These are phyloP conservation scores for Dorcus hopei DNA, from an alignment of 2,888 invertebrate species.

Conservation along the genomic window DNA sequence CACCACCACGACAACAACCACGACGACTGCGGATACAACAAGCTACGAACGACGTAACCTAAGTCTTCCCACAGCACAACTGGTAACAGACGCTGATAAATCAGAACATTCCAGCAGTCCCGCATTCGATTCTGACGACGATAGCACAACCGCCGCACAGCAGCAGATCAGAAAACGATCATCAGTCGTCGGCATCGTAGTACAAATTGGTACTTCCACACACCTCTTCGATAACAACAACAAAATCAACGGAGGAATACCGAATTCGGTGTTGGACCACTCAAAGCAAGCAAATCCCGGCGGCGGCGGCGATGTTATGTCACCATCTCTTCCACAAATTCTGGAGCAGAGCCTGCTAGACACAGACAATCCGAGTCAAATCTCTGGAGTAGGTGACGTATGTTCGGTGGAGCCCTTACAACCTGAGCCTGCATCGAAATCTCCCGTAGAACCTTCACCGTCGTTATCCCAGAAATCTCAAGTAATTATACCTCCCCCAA, in stretches of 20 bases:
- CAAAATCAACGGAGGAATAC: conserved; percentile 55
- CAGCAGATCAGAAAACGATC: conserved; percentile 56
- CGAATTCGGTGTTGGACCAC: conserved; percentile 46
- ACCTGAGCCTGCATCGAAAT: conserved; percentile 29
- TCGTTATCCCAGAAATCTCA: conserved; percentile 53
- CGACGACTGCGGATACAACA: conserved; percentile 34
- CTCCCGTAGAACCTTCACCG: conserved; percentile 48
- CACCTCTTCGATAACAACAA: conserved; percentile 52
- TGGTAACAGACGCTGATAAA: conserved; percentile 55
- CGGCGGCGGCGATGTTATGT: conserved; percentile 22
- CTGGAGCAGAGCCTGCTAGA: conserved; percentile 63
- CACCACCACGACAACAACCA: conserved; percentile 58
- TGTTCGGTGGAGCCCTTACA: conserved; percentile 28
- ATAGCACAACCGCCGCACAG: conserved; percentile 60
- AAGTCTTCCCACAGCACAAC: conserved; percentile 28
- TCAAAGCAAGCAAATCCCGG: conserved; percentile 30
- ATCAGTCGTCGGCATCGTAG: conserved; percentile 66
- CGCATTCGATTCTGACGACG: conserved; percentile 93
- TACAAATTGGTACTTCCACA: conserved; percentile 61
- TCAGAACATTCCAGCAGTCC: conserved; percentile 87
- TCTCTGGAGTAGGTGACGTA: conserved; percentile 35
- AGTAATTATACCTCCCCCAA: conserved; percentile 71
- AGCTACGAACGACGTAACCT: conserved; percentile 33
- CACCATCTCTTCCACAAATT: conserved; percentile 59
- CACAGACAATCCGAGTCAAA: conserved; percentile 53